These are phyloP conservation scores for Venusia cambrica DNA, from an alignment of 2,888 invertebrate genomes.

Conservation along the genomic window DNA sequence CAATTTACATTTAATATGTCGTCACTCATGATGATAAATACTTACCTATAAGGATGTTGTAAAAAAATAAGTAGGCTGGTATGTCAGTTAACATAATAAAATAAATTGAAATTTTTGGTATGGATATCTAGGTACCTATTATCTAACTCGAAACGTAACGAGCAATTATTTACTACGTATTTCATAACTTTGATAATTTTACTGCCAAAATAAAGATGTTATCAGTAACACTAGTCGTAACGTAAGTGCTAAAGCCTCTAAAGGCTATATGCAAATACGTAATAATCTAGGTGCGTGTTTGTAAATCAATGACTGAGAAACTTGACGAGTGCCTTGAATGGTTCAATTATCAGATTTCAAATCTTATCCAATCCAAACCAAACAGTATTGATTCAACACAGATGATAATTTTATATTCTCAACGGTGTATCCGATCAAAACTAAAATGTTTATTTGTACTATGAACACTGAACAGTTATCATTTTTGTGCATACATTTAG, in stretches of 20 bases:
- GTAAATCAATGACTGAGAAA: slow-evolving; percentile 8
- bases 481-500: too few relatives aligned
- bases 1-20: too few relatives aligned
- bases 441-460: too few relatives aligned
- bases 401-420: too few relatives aligned
- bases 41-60: too few relatives aligned
- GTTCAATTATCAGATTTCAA: background rate
- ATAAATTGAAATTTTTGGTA: slow-evolving; percentile 1
- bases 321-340: slow-evolving; percentile 3
- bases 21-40: too few relatives aligned
- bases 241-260: slow-evolving; percentile 5
- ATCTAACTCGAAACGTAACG: background rate
- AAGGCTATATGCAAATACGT: slow-evolving; percentile 12
- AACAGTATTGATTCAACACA: too few relatives aligned
- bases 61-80: too few relatives aligned
- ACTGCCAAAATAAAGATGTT: slow-evolving; percentile 3
- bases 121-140: too few relatives aligned
- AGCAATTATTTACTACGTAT: slow-evolving; percentile 1
- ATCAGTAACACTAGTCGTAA: slow-evolving; percentile 10
- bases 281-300: slow-evolving; percentile 8
- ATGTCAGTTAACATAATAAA: too few relatives aligned
- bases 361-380: slow-evolving; percentile 1
- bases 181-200: slow-evolving; percentile 7
- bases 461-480: too few relatives aligned
- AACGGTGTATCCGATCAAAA: too few relatives aligned